phyloP scores from a whole-genome alignment of 2,113 vertebrate species.

The Dascyllus trimaculatus region DNA sequence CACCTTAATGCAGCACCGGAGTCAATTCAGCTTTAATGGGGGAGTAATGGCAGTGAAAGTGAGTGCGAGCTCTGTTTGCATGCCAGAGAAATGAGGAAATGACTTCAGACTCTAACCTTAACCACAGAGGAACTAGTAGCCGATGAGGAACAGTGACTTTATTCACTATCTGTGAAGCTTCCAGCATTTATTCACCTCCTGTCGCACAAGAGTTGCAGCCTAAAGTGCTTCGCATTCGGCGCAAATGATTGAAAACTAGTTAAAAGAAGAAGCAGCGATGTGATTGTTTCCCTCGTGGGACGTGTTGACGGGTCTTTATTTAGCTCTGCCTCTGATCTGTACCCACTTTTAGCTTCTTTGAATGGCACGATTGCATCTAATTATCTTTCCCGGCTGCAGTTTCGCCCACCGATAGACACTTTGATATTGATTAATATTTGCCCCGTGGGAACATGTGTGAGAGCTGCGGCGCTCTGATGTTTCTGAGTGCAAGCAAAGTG shows the following conservation, averaged over 20 bases:
- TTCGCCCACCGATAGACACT: conserved; percentile 10
- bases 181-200: not conserved
- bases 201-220: not conserved
- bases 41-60: not conserved
- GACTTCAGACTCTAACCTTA: not conserved
- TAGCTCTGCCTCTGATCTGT: conserved; percentile 25
- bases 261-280: not conserved
- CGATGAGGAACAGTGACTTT: conserved; percentile 35
- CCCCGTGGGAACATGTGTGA: not conserved
- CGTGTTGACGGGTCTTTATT: not conserved
- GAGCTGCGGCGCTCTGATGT: not conserved
- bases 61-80: not conserved
- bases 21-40: not conserved
- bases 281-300: conserved; percentile 6
- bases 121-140: conserved; percentile 21
- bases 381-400: conserved; percentile 10
- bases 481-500: not conserved
- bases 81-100: conserved; percentile 35
- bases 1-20: no score
- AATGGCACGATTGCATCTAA: not conserved
- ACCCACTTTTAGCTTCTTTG: conserved; percentile 29
- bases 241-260: not conserved
- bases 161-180: conserved; percentile 6
- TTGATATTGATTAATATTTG: conserved; percentile 26
- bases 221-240: not conserved